Conservation (phyloP, 64 coral and sea anemone genomes). For the Pocillopora damicornis region DNA sequence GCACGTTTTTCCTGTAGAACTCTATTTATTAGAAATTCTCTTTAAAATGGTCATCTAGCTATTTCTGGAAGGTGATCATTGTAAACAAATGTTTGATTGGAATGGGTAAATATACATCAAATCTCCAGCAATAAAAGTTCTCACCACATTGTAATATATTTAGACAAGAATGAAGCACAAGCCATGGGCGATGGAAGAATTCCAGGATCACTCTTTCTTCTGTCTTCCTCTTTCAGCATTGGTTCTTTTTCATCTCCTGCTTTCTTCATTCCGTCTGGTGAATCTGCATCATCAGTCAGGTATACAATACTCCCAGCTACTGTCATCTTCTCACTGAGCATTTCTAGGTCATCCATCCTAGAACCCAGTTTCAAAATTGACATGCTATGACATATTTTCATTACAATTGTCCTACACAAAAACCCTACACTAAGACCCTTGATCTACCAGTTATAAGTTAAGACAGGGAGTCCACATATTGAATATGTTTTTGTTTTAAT, state of each 20-base stretch:
- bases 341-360: not conserved
- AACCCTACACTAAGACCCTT: too few species aligned
- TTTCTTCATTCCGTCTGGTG: not conserved
- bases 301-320: not conserved
- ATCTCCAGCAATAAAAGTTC: not conserved
- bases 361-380: not conserved
- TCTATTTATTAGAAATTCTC: too few species aligned
- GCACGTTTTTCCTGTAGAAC: too few species aligned
- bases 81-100: not conserved
- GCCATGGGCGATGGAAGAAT: conserved; percentile 54
- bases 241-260: conserved; percentile 2
- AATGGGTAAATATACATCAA: not conserved
- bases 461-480: too few species aligned
- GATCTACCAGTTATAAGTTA: too few species aligned
- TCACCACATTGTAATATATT: conserved; percentile 77
- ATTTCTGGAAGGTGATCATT: too few species aligned
- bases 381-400: too few species aligned
- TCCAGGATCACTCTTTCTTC: conserved; percentile 30
- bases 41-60: too few species aligned
- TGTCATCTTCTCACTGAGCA: not conserved
- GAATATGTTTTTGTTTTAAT: too few species aligned
- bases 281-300: not conserved
- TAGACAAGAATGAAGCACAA: conserved; percentile 46
- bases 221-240: conserved; percentile 16
- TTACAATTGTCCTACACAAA: too few species aligned